Evolutionary conservation across 2,797 vertebrate genomes (phyloP).

Genomic region (Pteropus rufus): DNA sequence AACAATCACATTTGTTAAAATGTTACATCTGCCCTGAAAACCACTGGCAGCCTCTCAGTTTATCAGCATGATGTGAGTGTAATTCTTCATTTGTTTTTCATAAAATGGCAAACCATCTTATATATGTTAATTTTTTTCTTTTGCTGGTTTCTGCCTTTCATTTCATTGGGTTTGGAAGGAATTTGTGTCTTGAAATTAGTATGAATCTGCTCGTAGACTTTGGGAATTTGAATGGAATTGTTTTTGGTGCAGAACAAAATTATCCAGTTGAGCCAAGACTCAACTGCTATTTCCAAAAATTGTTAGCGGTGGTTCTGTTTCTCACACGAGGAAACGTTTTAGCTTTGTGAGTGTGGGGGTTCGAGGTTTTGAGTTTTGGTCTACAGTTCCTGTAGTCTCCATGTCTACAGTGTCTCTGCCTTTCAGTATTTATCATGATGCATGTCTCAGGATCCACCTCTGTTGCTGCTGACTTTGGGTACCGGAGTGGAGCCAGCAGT

Average conservation of each 20-base stretch:
- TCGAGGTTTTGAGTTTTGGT: background rate
- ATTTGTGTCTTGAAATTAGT: conserved; percentile 60
- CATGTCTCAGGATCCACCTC: background rate
- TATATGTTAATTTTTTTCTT: conserved; percentile 21
- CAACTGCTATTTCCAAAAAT: conserved; percentile 48
- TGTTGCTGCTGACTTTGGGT: background rate
- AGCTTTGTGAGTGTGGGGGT: conserved; percentile 28
- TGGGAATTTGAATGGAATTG: conserved; percentile 51
- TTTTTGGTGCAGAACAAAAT: conserved; percentile 44
- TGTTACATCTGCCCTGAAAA: conserved; percentile 94
- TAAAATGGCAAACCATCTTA: conserved; percentile 82
- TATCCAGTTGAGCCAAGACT: conserved; percentile 54
- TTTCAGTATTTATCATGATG: background rate
- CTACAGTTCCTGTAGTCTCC: background rate
- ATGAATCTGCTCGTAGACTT: conserved; percentile 32
- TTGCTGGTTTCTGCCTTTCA: conserved; percentile 59
- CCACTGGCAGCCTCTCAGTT: conserved; percentile 88
- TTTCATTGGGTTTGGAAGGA: conserved; percentile 65
- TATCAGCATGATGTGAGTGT: conserved; percentile 77
- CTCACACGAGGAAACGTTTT: conserved; percentile 47
- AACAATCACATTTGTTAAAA: conserved; percentile 99
- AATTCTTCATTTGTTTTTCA: conserved; percentile 82
- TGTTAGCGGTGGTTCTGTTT: conserved; percentile 44
- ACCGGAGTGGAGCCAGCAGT: background rate
- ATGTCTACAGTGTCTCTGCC: background rate